Conservation (phyloP, 2,113 vertebrate species). For the Seriola quinqueradiata region DNA sequence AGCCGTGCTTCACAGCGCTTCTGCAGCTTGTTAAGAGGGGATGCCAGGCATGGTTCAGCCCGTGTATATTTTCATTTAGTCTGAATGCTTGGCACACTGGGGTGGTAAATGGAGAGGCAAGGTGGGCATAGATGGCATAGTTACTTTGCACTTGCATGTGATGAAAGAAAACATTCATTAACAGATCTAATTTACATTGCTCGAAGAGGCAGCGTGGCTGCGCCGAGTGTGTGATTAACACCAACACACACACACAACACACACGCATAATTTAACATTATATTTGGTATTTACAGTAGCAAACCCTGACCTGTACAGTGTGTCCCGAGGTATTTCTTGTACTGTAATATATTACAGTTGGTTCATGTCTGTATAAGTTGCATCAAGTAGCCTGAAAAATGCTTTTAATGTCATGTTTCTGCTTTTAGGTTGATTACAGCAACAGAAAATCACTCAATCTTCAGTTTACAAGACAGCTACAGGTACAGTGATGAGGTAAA, state of each 20-base stretch:
- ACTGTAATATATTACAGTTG: background rate
- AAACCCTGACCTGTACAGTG: background rate
- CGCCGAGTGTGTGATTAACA: slow-evolving; percentile 39
- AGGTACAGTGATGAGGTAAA: too few species aligned
- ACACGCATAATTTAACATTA: slow-evolving; percentile 9
- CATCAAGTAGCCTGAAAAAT: background rate
- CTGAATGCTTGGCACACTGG: slow-evolving; percentile 93
- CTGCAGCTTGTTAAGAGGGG: slow-evolving; percentile 94
- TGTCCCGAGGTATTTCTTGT: background rate
- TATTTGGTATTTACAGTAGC: slow-evolving; percentile 16
- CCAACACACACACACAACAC: slow-evolving; percentile 4
- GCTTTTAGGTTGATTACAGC: background rate
- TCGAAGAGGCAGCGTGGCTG: slow-evolving; percentile 28
- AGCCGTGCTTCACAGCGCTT: slow-evolving; percentile 90
- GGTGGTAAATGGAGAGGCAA: slow-evolving; percentile 90
- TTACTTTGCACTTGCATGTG: slow-evolving; percentile 84
- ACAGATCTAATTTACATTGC: slow-evolving; percentile 86
- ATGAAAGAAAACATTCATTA: slow-evolving; percentile 93
- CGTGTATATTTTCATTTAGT: slow-evolving; percentile 97
- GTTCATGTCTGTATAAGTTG: background rate
- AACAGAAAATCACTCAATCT: background rate
- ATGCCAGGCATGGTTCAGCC: slow-evolving; percentile 91
- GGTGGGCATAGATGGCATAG: slow-evolving; percentile 90
- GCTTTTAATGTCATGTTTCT: background rate
- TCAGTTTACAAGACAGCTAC: too few species aligned